Evolutionary conservation across 2,113 vertebrate species (phyloP).

Genomic region (Cepphus grylle): DNA sequence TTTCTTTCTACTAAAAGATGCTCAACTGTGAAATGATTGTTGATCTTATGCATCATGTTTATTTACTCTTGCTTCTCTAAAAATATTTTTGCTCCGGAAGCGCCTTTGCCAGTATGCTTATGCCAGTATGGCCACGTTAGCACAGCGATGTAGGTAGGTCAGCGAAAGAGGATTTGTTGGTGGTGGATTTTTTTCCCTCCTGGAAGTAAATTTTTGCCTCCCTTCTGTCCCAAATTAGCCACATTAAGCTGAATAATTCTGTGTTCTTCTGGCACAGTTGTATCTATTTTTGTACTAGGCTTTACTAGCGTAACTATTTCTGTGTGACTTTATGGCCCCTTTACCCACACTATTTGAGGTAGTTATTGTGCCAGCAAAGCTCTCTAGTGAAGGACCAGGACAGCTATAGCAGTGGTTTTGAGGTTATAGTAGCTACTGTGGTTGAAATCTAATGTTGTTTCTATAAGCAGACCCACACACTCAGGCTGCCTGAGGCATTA

Average conservation of each 20-base stretch:
- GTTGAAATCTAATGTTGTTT: not conserved
- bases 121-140: not conserved
- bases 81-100: not conserved
- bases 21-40: not conserved
- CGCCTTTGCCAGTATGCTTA: not conserved
- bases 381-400: not conserved
- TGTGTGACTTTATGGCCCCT: not conserved
- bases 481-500: not conserved
- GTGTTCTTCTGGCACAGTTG: not conserved
- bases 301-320: conserved; percentile 1
- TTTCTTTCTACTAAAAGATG: not conserved
- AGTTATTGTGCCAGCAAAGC: not conserved
- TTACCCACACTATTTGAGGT: not conserved
- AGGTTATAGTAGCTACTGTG: not conserved
- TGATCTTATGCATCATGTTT: not conserved
- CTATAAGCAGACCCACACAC: not conserved
- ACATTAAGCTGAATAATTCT: not conserved
- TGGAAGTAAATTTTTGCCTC: not conserved
- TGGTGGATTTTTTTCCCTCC: not conserved
- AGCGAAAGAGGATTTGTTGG: not conserved
- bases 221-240: not conserved
- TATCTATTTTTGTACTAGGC: conserved; percentile 1
- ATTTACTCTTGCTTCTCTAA: not conserved
- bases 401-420: not conserved
- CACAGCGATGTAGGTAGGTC: not conserved